phyloP scores from a whole-genome alignment of 2,113 vertebrate genomes.

The Spea bombifrons region DNA sequence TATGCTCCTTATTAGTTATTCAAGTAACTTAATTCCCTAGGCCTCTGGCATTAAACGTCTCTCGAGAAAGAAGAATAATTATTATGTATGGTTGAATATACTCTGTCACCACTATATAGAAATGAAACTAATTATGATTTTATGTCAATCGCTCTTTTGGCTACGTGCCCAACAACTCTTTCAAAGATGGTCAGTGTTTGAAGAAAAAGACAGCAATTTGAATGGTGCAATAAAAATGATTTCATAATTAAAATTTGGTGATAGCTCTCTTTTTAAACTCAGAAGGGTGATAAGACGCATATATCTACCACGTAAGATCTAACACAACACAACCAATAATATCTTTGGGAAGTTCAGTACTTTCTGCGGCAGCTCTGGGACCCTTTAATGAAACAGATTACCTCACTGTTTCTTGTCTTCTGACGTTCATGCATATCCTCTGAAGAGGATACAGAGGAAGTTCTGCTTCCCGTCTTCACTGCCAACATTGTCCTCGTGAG shows the following conservation, averaged over 20 bases:
- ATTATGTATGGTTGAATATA: conserved; percentile 26
- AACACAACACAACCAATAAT: conserved; percentile 1
- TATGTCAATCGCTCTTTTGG: conserved; percentile 38
- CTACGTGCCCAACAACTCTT: conserved; percentile 24
- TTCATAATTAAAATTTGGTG: conserved; percentile 47
- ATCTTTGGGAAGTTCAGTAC: conserved; percentile 12
- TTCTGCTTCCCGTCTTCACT: conserved; percentile 18
- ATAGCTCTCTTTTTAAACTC: conserved; percentile 36
- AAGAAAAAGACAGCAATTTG: conserved; percentile 30
- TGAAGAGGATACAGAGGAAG: conserved; percentile 24
- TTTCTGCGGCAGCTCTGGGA: conserved; percentile 11
- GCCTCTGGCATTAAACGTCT: conserved; percentile 19
- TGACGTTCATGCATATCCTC: conserved; percentile 37
- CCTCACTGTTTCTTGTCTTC: conserved; percentile 23
- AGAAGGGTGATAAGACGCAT: conserved; percentile 16
- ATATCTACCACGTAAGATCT: conserved; percentile 42
- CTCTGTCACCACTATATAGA: conserved; percentile 34
- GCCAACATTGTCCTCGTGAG: conserved; percentile 29
- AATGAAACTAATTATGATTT: conserved; percentile 40
- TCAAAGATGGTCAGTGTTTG: conserved; percentile 37
- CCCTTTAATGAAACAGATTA: conserved; percentile 37
- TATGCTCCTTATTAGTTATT: conserved; percentile 8
- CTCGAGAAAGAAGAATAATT: conserved; percentile 1
- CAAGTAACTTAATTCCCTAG: conserved; percentile 15
- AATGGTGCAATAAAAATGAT: conserved; percentile 39